These are phyloP conservation scores for Argyresthia goedartella DNA, from an alignment of 2,888 invertebrate genomes.

Conservation along the genomic window DNA sequence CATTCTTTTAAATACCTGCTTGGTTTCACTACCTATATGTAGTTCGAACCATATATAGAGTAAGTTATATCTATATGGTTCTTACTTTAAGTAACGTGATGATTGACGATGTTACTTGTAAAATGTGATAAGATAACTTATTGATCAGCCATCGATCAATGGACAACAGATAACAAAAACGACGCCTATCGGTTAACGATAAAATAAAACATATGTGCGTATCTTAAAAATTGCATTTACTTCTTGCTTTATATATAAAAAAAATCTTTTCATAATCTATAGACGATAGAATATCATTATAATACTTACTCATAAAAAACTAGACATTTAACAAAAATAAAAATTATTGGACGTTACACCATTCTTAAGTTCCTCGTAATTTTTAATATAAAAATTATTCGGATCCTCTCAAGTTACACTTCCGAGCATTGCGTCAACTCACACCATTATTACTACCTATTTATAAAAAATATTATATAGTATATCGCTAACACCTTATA, in stretches of 20 bases:
- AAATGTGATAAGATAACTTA: too few species aligned
- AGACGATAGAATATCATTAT: slow-evolving; percentile 60
- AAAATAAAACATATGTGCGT: too few species aligned
- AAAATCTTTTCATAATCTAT: slow-evolving; percentile 56
- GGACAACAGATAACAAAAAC: too few species aligned
- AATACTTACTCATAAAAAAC: slow-evolving; percentile 39
- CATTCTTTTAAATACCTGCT: too few species aligned
- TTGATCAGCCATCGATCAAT: too few species aligned
- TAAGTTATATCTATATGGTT: too few species aligned
- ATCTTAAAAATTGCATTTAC: slow-evolving; percentile 46
- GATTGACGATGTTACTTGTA: too few species aligned
- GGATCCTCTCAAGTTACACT: slow-evolving; percentile 37
- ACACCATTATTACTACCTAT: slow-evolving; percentile 30
- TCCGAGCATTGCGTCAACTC: slow-evolving; percentile 16
- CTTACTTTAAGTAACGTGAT: too few species aligned
- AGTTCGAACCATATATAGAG: too few species aligned
- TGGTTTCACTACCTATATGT: too few species aligned
- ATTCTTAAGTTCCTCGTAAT: slow-evolving; percentile 54
- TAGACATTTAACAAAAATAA: slow-evolving; percentile 33
- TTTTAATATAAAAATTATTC: slow-evolving; percentile 68
- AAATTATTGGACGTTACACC: slow-evolving; percentile 51
- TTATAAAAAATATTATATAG: slow-evolving; percentile 31
- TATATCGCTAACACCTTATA: slow-evolving; percentile 36
- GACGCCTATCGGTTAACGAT: too few species aligned
- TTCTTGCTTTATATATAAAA: slow-evolving; percentile 55